Evolutionary conservation across 2,797 vertebrate species (phyloP).

Genomic region (Gymnoscopelus microlampas): DNA sequence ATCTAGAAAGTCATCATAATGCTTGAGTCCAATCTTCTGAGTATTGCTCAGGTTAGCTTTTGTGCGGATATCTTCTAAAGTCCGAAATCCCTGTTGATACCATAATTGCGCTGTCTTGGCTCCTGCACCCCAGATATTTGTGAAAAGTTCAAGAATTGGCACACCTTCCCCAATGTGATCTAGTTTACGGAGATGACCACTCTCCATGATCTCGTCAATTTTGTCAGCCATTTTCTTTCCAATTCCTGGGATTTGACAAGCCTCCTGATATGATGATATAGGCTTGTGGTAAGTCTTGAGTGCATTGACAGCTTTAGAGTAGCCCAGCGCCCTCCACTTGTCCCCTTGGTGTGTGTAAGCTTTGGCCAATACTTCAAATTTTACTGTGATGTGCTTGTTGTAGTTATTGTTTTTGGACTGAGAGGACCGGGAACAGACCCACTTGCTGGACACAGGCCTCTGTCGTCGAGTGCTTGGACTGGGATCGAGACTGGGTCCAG

Average conservation of each 20-base stretch:
- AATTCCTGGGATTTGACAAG: conserved; percentile 91
- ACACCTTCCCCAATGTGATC: conserved; percentile 93
- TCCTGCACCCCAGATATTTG: conserved; percentile 96
- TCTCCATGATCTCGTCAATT: conserved; percentile 94
- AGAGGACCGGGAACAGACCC: conserved; percentile 96
- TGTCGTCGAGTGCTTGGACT: conserved; percentile 26
- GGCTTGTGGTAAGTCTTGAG: conserved; percentile 95
- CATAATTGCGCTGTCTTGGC: conserved; percentile 93
- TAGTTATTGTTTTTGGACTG: conserved; percentile 90
- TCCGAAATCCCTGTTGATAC: conserved; percentile 98
- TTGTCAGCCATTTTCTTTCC: conserved; percentile 96
- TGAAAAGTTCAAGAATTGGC: conserved; percentile 90
- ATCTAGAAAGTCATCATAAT: conserved; percentile 92
- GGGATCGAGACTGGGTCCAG: conserved; percentile 42
- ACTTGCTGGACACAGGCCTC: conserved; percentile 79
- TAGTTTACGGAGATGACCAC: conserved; percentile 93
- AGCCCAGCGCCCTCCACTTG: conserved; percentile 93
- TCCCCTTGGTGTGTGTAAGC: conserved; percentile 95
- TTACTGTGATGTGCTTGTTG: conserved; percentile 94
- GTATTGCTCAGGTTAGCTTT: conserved; percentile 86
- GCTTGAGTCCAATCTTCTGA: conserved; percentile 91
- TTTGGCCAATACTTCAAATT: conserved; percentile 93
- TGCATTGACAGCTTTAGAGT: conserved; percentile 93
- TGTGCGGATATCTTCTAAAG: conserved; percentile 88
- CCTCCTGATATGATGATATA: conserved; percentile 93